phyloP scores from a whole-genome alignment of 2,888 invertebrate genomes.

The Megalurothrips usitatus region DNA sequence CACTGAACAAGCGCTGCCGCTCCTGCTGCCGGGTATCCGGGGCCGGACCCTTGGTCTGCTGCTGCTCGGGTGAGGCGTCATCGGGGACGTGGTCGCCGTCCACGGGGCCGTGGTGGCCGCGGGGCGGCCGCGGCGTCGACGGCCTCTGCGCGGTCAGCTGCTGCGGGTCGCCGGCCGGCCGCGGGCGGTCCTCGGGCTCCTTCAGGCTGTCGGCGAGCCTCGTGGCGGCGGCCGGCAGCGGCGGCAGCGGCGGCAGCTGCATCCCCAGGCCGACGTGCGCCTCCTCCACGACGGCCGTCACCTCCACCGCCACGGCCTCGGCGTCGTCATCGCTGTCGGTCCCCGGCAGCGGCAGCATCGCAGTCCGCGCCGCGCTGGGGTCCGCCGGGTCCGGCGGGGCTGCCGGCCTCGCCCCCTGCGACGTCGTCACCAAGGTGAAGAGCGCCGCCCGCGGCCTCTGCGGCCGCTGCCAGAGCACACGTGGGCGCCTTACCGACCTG shows the following conservation, averaged over 20 bases:
- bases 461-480: background rate
- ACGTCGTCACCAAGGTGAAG: background rate
- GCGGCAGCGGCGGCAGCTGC: background rate
- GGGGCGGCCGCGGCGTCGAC: background rate
- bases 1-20: too few relatives aligned
- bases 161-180: background rate
- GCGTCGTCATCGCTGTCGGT: background rate
- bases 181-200: background rate
- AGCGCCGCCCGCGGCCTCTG: background rate
- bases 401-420: background rate
- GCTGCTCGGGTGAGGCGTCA: background rate
- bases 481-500: background rate
- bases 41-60: too few relatives aligned
- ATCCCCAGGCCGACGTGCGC: background rate
- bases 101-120: background rate
- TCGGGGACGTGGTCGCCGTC: slow-evolving; percentile 1
- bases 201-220: slow-evolving; percentile 11
- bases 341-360: background rate
- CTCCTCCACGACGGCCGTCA: slow-evolving; percentile 1
- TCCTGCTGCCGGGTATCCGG: too few relatives aligned
- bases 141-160: background rate
- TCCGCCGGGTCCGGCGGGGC: too few relatives aligned
- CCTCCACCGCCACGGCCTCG: background rate
- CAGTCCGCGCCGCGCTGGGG: background rate
- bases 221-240: background rate